Evolutionary conservation across 37 sponge, comb jelly and placozoan genomes (phyloP).

Genomic region (Mnemiopsis leidyi): DNA sequence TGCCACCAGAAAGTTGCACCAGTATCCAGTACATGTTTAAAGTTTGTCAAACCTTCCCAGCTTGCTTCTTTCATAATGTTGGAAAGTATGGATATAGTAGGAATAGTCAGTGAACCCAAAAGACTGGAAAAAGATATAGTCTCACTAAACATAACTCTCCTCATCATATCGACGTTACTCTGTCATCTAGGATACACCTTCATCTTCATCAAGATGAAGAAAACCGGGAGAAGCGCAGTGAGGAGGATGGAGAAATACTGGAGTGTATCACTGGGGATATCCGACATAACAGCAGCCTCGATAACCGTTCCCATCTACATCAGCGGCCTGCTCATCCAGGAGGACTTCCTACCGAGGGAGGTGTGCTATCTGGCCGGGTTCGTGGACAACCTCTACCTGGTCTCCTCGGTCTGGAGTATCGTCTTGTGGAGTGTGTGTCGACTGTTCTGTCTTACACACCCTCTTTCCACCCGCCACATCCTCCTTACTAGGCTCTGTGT

Average conservation of each 20-base stretch:
- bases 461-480: no score
- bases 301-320: not conserved
- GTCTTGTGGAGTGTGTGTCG: no score
- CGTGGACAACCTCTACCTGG: not conserved
- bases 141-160: not conserved
- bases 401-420: no score
- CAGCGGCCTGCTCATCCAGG: not conserved
- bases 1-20: no score
- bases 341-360: not conserved
- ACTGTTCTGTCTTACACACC: no score
- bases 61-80: no score
- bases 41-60: no score
- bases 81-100: no score
- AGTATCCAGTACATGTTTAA: no score
- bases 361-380: not conserved
- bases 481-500: no score
- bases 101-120: no score
- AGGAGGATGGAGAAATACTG: not conserved
- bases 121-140: no score
- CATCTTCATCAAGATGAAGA: not conserved
- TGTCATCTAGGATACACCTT: not conserved
- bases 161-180: not conserved
- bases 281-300: not conserved
- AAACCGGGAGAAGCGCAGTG: not conserved
- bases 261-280: not conserved